Evolutionary conservation across 1,140 invertebrate species (phyloP), one percentile per base, ranked within the genome.

Genomic region (Bombus confusus): DNA sequence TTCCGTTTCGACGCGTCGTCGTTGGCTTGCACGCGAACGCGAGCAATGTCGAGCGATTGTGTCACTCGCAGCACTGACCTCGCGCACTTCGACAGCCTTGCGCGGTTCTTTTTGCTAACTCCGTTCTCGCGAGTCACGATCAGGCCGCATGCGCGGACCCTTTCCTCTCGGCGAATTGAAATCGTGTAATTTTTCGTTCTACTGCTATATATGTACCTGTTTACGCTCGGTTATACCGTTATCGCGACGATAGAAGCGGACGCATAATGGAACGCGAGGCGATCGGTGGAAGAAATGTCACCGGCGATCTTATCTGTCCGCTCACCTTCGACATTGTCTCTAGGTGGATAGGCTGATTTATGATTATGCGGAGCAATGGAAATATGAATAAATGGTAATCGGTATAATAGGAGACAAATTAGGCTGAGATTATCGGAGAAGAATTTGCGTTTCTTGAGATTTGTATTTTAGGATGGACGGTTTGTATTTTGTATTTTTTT

Each of bases 271-370:
- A 84, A 83, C 88, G 86, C 86, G 86, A 89, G 80, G 66, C 75
- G 80, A 90, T 79, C 76, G 43, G 22, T 64, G 34, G n/a, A 66
- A 74, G 74, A 90, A 90, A 90, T 90, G 85, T 90, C 88, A 89
- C 87, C 72, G 69, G 31, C 73, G 88, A 89, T 90, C 69, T 75
- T 89, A 90, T 90, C 66, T 59, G 72, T 80, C 72, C 43, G 80
- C 71, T 88, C 87, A 80, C 87, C 88, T 90, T 90, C 87, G 87
- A 89, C 79, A 80, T 34, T 59, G 74, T 76, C 34, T 76, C 74
- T 3, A 59, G 25, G 1, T 52, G 43, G 47, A 41, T 41, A 22
- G n/a, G 8, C 15, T 73, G 71, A 73, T 47, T 73, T 73, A 73
- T 31, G 71, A 8, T 15, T 73, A 3, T 13, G 34, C 3, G 0